Percentiles rank a stretch among this genome's conserved stretches.
Conservation (phyloP, 1,140 invertebrate species). For the Pogonognathellus flavescens region DNA sequence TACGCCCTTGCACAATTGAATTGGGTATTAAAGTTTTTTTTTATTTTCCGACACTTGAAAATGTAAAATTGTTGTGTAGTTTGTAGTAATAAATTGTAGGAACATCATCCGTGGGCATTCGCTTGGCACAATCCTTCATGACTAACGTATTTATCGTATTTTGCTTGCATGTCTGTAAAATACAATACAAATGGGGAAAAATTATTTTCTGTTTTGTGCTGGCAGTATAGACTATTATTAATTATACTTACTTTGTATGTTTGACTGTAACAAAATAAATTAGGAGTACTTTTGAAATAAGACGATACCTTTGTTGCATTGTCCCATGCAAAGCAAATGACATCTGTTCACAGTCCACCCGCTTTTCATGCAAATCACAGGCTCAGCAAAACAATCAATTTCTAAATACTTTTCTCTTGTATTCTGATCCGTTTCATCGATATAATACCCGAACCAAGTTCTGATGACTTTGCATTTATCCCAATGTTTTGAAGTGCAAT, state of each 20-base stretch:
- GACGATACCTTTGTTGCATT: constrained; percentile 34
- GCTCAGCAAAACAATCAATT: constrained; percentile 49
- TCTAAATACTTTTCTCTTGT: constrained; percentile 29
- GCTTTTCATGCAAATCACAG: constrained; percentile 59
- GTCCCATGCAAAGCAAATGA: constrained; percentile 58
- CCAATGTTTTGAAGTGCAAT: constrained; percentile 50
- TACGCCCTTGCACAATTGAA: too few species aligned
- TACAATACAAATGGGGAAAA: neutral
- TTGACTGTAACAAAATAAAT: too few species aligned
- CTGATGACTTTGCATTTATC: constrained; percentile 48
- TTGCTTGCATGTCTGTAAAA: constrained; percentile 33
- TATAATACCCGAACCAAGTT: constrained; percentile 32
- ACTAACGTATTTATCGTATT: constrained; percentile 56
- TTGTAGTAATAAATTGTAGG: too few species aligned
- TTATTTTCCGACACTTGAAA: too few species aligned
- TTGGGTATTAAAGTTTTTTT: too few species aligned
- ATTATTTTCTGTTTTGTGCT: neutral
- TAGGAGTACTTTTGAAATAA: too few species aligned
- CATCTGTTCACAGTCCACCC: constrained; percentile 60
- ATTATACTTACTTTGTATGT: too few species aligned
- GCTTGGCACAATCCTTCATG: constrained; percentile 59
- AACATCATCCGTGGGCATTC: neutral
- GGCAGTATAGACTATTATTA: too few species aligned
- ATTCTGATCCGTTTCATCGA: constrained; percentile 11
- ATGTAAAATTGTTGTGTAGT: too few species aligned